Conservation (phyloP, 1,140 invertebrate species). For the Amphibalanus amphitrite region DNA sequence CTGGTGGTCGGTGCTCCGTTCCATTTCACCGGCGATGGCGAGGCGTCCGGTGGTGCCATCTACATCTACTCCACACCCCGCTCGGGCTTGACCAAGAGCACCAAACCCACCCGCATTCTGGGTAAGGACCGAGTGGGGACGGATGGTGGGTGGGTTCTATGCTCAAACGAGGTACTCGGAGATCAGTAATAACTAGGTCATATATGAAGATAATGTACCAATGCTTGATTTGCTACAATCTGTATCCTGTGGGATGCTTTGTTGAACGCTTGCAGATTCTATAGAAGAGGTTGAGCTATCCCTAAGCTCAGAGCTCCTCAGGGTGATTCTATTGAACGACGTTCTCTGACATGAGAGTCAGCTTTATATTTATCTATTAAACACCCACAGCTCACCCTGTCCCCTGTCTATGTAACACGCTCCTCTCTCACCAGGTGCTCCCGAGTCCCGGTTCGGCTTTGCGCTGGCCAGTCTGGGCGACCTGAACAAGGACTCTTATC, state of each 20-base stretch:
- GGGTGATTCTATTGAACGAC: too few relatives aligned
- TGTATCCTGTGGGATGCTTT: too few relatives aligned
- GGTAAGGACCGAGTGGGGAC: not conserved
- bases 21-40: slow-evolving; percentile 48
- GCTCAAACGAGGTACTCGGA: not conserved
- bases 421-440: not conserved
- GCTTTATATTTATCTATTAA: too few relatives aligned
- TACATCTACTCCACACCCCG: slow-evolving; percentile 56
- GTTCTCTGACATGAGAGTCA: too few relatives aligned
- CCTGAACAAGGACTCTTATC: slow-evolving; percentile 74
- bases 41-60: slow-evolving; percentile 59
- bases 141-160: too few relatives aligned
- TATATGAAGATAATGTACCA: not conserved
- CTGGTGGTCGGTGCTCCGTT: slow-evolving; percentile 80
- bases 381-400: too few relatives aligned
- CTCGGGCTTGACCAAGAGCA: not conserved
- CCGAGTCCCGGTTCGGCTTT: slow-evolving; percentile 50
- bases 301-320: too few relatives aligned
- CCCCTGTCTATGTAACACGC: not conserved
- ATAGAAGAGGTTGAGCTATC: too few relatives aligned
- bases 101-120: slow-evolving; percentile 21
- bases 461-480: slow-evolving; percentile 70
- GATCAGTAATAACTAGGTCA: slow-evolving; percentile 8
- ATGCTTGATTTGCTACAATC: too few relatives aligned
- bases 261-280: too few relatives aligned